Base-by-base conservation (phyloP, 2,797 vertebrate genomes). In the Leptatherina wallacei region DNA sequence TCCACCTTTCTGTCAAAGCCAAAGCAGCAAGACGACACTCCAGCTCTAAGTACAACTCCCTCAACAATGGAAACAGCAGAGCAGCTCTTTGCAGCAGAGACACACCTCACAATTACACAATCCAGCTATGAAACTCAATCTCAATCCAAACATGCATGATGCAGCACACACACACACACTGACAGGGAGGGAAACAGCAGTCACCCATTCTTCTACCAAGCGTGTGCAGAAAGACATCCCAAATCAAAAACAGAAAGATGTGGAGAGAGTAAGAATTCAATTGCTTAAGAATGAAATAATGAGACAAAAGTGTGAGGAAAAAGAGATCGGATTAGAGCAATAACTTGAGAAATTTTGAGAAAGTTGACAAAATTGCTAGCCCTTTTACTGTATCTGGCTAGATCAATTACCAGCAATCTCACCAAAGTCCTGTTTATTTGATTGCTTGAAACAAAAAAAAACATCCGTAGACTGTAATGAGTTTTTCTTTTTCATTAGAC, bases 101-200 rank as follows among this genome's bases (percentile, higher is more conserved):
- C 89, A 89, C 90, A 85, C 91, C 91, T 91, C 88, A 79, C 82
- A 90, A 88, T 91, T 88, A 89, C 88, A 91, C 89, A 93, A 89
- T 85, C 79, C 82, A 75, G 82, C 89, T 85, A 85, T 91, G 92
- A 87, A 92, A 93, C 76, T 67, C 79, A 77, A 93, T 86, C 90
- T 75, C 87, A 88, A 88, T 77, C 87, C 85, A 91, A 91, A 93
- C 87, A 90, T 36, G 27, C 84, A 80, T 70, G 7, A 73, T 27
- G 29, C 51, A 40, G 52, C 68, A 38, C 59, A 65, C 35, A 60
- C 73, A 72, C 82, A 67, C 55, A 52, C 71, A 55, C 64, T 51
- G 67, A 71, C 49, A 70, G 29, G 62, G 63, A 81, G 63, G 71
- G 73, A 86, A 67, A 52, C 73, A 27, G 65, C 69, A 30, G 70